These are phyloP conservation scores for Sternotherus odoratus DNA, from an alignment of 2,797 vertebrate species.

Conservation along the genomic window DNA sequence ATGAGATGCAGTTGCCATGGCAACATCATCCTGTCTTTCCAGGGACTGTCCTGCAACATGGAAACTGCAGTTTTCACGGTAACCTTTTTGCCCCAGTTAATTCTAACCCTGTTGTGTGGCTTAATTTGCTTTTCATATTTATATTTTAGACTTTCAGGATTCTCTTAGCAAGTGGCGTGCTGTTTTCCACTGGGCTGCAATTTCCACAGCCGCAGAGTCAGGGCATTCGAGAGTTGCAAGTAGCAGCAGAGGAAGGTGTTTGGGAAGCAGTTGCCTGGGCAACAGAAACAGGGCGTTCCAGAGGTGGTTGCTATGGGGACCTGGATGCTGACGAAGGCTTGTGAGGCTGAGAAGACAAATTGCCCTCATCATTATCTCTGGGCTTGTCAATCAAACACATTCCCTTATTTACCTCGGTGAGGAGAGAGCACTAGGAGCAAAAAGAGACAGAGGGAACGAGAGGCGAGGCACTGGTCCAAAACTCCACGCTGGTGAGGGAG, in stretches of 20 bases:
- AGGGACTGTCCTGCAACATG: constrained; percentile 78
- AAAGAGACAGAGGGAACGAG: constrained; percentile 63
- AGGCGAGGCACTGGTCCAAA: constrained; percentile 63
- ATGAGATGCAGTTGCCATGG: constrained; percentile 79
- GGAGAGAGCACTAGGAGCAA: constrained; percentile 73
- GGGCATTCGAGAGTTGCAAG: constrained; percentile 67
- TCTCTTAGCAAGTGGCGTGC: neutral
- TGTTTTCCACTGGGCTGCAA: constrained; percentile 46
- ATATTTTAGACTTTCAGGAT: constrained; percentile 25
- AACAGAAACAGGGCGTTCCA: constrained; percentile 87
- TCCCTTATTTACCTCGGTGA: constrained; percentile 81
- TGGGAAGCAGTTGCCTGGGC: constrained; percentile 85
- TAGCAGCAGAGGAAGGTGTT: constrained; percentile 78
- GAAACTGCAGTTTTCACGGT: constrained; percentile 81
- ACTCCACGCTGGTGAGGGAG: constrained; percentile 69
- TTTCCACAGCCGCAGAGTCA: constrained; percentile 56
- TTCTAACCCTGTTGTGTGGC: constrained; percentile 52
- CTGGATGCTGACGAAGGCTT: constrained; percentile 89
- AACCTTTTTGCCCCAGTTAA: constrained; percentile 83
- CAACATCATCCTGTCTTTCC: constrained; percentile 81
- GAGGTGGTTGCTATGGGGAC: constrained; percentile 87
- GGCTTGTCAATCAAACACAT: constrained; percentile 86
- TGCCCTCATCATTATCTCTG: constrained; percentile 87
- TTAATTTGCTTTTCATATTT: constrained; percentile 50
- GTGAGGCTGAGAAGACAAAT: constrained; percentile 87